Evolutionary conservation across 2,113 vertebrate genomes (phyloP).

Genomic region (Poecile atricapillus): DNA sequence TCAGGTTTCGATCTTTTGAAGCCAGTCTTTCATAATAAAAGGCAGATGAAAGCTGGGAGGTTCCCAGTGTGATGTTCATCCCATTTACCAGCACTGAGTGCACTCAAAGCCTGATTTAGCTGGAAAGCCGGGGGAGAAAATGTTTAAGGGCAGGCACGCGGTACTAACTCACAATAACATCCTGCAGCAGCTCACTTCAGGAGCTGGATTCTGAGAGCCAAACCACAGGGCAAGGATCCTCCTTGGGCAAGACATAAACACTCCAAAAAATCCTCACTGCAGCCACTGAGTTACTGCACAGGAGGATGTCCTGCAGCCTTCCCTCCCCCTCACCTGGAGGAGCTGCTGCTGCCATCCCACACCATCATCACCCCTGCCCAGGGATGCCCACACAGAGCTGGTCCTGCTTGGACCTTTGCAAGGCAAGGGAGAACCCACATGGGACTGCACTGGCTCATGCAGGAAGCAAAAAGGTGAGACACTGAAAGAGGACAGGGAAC

Average conservation of each 20-base stretch:
- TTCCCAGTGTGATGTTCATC: background rate
- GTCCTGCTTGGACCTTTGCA: background rate
- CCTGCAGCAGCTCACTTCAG: background rate
- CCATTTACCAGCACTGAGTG: background rate
- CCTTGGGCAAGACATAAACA: background rate
- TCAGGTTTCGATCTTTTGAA: background rate
- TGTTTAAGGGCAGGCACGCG: background rate
- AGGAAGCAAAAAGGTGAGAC: background rate
- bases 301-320: background rate
- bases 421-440: accelerated
- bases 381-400: background rate
- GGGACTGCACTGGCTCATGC: accelerated
- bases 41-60: conserved; percentile 16
- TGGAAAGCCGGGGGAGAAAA: background rate
- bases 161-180: background rate
- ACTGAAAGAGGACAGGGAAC: no score
- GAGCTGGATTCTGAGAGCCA: background rate
- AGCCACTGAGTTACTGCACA: accelerated
- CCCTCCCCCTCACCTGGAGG: accelerated
- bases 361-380: background rate
- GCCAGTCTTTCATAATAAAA: background rate
- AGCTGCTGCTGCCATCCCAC: accelerated
- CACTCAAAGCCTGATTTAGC: background rate
- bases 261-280: accelerated
- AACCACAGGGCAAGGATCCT: background rate